These are phyloP conservation scores for Zaprionus inermis DNA, from an alignment of 1,140 invertebrate genomes.

Conservation along the genomic window DNA sequence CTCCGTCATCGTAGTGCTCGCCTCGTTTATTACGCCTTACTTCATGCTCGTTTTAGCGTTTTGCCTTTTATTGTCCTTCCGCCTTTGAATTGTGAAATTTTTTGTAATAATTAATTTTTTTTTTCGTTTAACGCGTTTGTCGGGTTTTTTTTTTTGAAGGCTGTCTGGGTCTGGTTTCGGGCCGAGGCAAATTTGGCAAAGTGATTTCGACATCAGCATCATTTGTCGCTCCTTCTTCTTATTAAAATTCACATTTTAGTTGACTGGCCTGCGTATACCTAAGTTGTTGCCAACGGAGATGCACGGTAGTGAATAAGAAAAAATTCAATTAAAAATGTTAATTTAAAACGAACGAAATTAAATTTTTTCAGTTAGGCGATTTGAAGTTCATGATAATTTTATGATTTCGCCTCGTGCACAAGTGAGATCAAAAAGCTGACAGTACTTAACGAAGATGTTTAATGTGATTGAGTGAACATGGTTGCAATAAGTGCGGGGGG, in stretches of 20 bases:
- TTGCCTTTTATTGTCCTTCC: slow-evolving; percentile 76
- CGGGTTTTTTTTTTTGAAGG: slow-evolving; percentile 29
- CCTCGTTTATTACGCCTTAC: slow-evolving; percentile 53
- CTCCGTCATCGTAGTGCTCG: slow-evolving; percentile 31
- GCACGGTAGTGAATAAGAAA: too few relatives aligned
- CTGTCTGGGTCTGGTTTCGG: slow-evolving; percentile 1
- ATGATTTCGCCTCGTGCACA: neutral
- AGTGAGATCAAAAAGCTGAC: slow-evolving; percentile 17
- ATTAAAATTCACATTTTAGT: slow-evolving; percentile 75
- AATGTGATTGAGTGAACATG: neutral
- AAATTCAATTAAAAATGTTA: slow-evolving; percentile 49
- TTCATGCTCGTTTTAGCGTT: slow-evolving; percentile 50
- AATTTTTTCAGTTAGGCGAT: slow-evolving; percentile 32
- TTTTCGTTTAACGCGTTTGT: slow-evolving; percentile 36
- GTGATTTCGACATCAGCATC: slow-evolving; percentile 58
- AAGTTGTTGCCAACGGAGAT: slow-evolving; percentile 47
- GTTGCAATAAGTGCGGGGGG: neutral
- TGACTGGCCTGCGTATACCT: slow-evolving; percentile 63
- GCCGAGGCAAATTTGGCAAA: slow-evolving; percentile 46
- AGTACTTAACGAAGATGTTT: slow-evolving; percentile 10
- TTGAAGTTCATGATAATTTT: slow-evolving; percentile 17
- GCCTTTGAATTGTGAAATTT: slow-evolving; percentile 73
- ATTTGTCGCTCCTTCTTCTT: slow-evolving; percentile 50
- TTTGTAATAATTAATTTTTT: slow-evolving; percentile 81
- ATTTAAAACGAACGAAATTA: slow-evolving; percentile 35